A percentile compares a stretch with the other conserved stretches of the same genome.
These are phyloP conservation scores for Tuberolachnus salignus DNA, from an alignment of 2,888 invertebrate genomes.

Conservation along the genomic window DNA sequence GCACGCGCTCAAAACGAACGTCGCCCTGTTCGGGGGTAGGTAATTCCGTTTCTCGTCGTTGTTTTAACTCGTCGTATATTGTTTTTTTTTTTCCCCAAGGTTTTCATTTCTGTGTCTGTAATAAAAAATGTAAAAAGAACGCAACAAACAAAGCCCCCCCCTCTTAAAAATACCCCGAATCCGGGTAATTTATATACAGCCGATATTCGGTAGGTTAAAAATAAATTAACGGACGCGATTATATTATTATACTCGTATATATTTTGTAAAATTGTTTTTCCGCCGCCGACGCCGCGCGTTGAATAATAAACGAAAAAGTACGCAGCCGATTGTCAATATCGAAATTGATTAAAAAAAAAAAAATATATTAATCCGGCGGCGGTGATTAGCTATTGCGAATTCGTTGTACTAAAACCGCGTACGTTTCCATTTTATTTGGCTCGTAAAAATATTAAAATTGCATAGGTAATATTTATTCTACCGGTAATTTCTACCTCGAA, in stretches of 20 bases:
- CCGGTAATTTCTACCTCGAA: too few relatives aligned
- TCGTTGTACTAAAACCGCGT: constrained; percentile 9
- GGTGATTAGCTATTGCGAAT: background rate
- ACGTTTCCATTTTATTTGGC: background rate
- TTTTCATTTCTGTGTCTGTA: too few relatives aligned
- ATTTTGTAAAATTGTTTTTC: background rate
- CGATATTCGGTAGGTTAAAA: background rate
- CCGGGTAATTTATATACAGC: background rate
- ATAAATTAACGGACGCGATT: constrained; percentile 17
- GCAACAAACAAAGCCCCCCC: too few relatives aligned
- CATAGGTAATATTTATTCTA: too few relatives aligned
- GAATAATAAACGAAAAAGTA: constrained; percentile 12
- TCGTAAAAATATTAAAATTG: background rate
- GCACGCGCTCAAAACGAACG: too few relatives aligned
- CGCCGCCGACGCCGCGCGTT: background rate
- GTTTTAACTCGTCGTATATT: background rate
- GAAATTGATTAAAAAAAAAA: background rate
- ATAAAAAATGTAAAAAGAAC: constrained; percentile 10
- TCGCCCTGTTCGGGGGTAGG: too few relatives aligned
- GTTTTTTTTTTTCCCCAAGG: background rate
- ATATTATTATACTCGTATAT: too few relatives aligned
- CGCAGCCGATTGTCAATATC: background rate
- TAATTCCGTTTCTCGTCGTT: too few relatives aligned
- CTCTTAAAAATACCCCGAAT: too few relatives aligned
- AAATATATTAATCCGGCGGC: background rate